These are phyloP conservation scores for Xylota sylvarum DNA, from an alignment of 2,888 invertebrate species.

Conservation along the genomic window DNA sequence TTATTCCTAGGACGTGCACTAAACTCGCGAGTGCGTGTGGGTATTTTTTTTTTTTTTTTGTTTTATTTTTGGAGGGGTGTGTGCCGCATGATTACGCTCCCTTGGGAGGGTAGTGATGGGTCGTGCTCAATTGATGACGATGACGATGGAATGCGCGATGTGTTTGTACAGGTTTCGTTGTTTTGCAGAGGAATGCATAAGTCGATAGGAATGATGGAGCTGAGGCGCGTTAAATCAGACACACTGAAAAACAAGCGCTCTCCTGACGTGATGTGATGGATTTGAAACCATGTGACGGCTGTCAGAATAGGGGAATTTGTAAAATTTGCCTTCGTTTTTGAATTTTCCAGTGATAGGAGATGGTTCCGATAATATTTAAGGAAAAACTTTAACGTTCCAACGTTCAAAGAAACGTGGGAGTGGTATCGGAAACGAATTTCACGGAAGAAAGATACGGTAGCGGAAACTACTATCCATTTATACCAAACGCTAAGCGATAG, in stretches of 20 bases:
- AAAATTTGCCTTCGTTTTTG: not conserved
- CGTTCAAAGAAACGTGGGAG: too few species aligned
- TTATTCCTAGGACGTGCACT: constrained; percentile 52
- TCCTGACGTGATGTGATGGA: constrained; percentile 28
- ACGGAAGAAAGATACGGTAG: too few species aligned
- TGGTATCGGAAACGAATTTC: too few species aligned
- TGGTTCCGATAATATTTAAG: not conserved
- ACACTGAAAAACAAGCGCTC: constrained; percentile 5
- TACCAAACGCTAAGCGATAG: too few species aligned
- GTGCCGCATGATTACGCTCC: constrained; percentile 45
- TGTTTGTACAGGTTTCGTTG: constrained; percentile 34
- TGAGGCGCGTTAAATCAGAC: constrained; percentile 3
- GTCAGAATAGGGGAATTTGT: constrained; percentile 5
- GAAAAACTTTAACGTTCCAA: too few species aligned
- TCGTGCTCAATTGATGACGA: constrained; percentile 65
- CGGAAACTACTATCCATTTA: too few species aligned
- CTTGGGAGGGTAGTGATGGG: constrained; percentile 55
- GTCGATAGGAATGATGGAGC: constrained; percentile 1
- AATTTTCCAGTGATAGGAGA: not conserved
- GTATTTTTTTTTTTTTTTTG: constrained; percentile 5
- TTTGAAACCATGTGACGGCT: constrained; percentile 16
- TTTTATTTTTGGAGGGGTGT: not conserved
- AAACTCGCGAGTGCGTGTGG: not conserved
- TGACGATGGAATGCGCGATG: constrained; percentile 40
- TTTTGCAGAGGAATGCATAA: constrained; percentile 7